phyloP scores from a whole-genome alignment of 2,113 vertebrate species.

The Cebus imitator region DNA sequence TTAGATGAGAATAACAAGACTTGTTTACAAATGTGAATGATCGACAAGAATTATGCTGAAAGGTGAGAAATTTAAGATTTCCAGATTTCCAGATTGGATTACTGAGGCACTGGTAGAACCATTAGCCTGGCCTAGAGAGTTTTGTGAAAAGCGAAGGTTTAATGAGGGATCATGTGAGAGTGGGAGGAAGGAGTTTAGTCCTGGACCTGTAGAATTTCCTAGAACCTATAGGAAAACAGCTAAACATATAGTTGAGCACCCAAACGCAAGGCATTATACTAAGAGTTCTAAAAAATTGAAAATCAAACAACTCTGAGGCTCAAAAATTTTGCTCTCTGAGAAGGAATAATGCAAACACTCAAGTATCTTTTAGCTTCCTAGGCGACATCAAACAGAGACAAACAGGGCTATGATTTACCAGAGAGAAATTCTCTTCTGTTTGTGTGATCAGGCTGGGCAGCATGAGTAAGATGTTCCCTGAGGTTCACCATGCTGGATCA shows the following conservation, averaged over 20 bases:
- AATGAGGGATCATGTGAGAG: background rate
- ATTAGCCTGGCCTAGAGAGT: background rate
- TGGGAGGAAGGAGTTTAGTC: background rate
- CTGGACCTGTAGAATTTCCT: background rate
- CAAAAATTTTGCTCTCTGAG: background rate
- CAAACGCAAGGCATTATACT: background rate
- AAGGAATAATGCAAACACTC: background rate
- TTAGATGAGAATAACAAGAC: background rate
- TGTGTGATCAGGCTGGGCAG: background rate
- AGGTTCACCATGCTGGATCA: background rate
- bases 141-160: background rate
- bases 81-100: background rate
- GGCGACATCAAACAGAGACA: background rate
- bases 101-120: background rate
- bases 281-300: background rate
- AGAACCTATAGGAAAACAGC: background rate
- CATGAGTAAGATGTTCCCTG: background rate
- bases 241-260: background rate
- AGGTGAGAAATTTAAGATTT: slow-evolving; percentile 8
- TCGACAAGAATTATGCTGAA: background rate
- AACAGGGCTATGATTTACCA: background rate
- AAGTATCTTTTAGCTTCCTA: background rate
- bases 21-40: background rate
- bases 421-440: background rate
- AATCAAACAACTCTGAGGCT: background rate